phyloP scores from a whole-genome alignment of 2,797 vertebrate species.

The Acipenser ruthenus region DNA sequence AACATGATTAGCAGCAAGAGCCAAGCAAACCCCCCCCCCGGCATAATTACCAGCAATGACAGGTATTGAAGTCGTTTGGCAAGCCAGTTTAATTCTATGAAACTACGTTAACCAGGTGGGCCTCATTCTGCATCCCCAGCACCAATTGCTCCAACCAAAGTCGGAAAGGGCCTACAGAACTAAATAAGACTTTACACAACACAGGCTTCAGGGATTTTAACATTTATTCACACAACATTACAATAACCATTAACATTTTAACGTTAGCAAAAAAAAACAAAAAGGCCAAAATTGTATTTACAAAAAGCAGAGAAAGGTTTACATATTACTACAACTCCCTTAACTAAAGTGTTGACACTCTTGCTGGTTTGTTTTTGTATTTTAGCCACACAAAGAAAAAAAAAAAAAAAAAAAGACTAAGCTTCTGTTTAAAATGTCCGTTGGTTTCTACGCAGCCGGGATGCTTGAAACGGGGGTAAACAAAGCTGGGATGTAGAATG shows the following conservation, averaged over 20 bases:
- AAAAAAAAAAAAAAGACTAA: constrained; percentile 60
- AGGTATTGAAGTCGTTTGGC: too few species aligned
- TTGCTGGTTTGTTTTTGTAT: constrained; percentile 32
- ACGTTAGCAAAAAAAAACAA: constrained; percentile 92
- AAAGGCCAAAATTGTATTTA: constrained; percentile 92
- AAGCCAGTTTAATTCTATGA: too few species aligned
- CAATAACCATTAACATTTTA: constrained; percentile 88
- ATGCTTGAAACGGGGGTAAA: constrained; percentile 78
- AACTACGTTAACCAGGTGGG: too few species aligned
- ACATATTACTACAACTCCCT: constrained; percentile 80
- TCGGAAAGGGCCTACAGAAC: background rate
- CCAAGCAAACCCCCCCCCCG: too few species aligned
- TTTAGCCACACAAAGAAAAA: constrained; percentile 67
- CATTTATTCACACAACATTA: constrained; percentile 98
- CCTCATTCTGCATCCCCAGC: too few species aligned
- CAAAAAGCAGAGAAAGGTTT: constrained; percentile 79
- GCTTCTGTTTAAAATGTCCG: constrained; percentile 62
- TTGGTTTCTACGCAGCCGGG: constrained; percentile 69
- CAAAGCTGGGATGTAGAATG: constrained; percentile 71
- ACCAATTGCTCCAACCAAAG: too few species aligned
- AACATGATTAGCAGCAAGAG: too few species aligned
- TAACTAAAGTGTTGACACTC: constrained; percentile 59
- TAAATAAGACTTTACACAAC: background rate
- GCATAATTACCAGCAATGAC: too few species aligned
- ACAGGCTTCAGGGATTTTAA: constrained; percentile 61